Evolutionary conservation across 1,140 invertebrate species (phyloP).

Genomic region (Drosophila pallidifrons): DNA sequence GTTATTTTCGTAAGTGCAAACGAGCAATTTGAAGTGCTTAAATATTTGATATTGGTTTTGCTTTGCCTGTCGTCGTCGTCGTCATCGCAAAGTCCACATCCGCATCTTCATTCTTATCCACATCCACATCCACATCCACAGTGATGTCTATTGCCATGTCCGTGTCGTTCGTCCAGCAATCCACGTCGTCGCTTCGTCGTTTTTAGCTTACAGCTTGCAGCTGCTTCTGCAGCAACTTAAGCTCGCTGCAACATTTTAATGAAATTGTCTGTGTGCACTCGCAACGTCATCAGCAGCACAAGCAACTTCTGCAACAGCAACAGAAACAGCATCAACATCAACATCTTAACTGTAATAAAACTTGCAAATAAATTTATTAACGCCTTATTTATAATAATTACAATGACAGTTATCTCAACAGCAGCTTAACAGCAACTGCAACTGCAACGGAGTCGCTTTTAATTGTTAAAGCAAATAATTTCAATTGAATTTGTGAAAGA

Average conservation of each 20-base stretch:
- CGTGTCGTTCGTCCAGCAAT: background rate
- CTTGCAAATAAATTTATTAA: constrained; percentile 66
- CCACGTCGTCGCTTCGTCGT: background rate
- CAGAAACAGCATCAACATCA: constrained; percentile 6
- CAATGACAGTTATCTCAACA: constrained; percentile 23
- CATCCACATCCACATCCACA: background rate
- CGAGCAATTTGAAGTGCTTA: constrained; percentile 82
- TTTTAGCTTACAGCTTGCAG: background rate
- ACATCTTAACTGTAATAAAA: constrained; percentile 34
- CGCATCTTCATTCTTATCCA: background rate
- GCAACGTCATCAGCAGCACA: constrained; percentile 30
- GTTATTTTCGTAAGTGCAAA: constrained; percentile 82
- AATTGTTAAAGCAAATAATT: constrained; percentile 64
- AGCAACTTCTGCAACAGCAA: constrained; percentile 4
- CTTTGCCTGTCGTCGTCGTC: constrained; percentile 41
- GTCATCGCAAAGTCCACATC: background rate
- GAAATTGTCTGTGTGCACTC: constrained; percentile 67
- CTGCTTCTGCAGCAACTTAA: constrained; percentile 18
- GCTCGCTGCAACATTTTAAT: constrained; percentile 67
- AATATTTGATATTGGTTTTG: constrained; percentile 82
- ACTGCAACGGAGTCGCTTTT: background rate
- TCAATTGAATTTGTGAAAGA: constrained; percentile 55
- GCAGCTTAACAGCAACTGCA: background rate
- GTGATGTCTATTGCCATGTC: background rate
- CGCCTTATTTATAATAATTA: constrained; percentile 48